Evolutionary conservation across 1,140 invertebrate genomes (phyloP).

Genomic region (Oncopeltus fasciatus): DNA sequence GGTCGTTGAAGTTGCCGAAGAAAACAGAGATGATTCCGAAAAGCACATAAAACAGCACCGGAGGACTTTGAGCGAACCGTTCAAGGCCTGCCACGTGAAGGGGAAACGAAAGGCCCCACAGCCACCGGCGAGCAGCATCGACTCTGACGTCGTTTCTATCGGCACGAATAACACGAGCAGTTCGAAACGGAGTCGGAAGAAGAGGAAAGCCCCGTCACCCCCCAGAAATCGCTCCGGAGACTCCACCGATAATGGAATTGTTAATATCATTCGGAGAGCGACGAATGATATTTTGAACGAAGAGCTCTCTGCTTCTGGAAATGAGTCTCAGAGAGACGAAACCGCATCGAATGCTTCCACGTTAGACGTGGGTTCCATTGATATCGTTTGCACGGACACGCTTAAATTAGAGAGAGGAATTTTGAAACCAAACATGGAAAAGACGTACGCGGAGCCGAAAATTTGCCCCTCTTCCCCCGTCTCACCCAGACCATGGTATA

Average conservation of each 20-base stretch:
- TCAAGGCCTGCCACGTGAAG: slow-evolving; percentile 44
- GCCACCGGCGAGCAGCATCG: slow-evolving; percentile 34
- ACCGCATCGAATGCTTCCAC: slow-evolving; percentile 10
- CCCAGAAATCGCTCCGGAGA: slow-evolving; percentile 27
- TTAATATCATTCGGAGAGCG: background rate
- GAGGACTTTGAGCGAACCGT: slow-evolving; percentile 39
- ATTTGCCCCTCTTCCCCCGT: slow-evolving; percentile 27
- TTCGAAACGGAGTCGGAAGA: slow-evolving; percentile 34
- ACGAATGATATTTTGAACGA: background rate
- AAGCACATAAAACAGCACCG: slow-evolving; percentile 13
- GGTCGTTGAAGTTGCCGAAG: background rate
- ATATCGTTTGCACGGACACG: slow-evolving; percentile 30
- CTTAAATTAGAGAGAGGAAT: slow-evolving; percentile 34
- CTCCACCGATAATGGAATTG: background rate
- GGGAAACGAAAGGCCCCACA: slow-evolving; percentile 56
- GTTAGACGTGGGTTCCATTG: slow-evolving; percentile 1
- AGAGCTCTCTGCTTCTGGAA: background rate
- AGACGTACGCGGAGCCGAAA: slow-evolving; percentile 15
- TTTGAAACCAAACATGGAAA: slow-evolving; percentile 27
- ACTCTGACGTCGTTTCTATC: background rate
- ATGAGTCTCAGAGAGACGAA: background rate
- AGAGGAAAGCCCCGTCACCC: slow-evolving; percentile 43
- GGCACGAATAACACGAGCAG: slow-evolving; percentile 3
- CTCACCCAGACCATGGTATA: slow-evolving; percentile 49
- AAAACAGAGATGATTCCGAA: background rate